These are phyloP conservation scores for Rhinoderma darwinii DNA, from an alignment of 2,113 vertebrate genomes.

Conservation along the genomic window DNA sequence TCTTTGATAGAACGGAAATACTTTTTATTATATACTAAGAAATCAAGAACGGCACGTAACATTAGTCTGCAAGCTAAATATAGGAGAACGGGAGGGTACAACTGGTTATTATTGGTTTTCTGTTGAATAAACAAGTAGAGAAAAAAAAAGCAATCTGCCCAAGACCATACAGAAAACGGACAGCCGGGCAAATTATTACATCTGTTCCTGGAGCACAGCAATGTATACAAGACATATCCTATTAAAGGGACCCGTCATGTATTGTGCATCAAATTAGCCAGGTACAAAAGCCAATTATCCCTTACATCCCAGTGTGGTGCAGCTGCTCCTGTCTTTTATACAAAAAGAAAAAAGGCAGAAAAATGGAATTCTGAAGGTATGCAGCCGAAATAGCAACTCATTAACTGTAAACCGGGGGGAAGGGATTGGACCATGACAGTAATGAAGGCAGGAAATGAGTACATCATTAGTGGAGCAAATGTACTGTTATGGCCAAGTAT, in stretches of 20 bases:
- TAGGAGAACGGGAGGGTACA: neutral
- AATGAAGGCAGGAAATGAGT: neutral
- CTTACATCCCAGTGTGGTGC: neutral
- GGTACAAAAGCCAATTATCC: slow-evolving; percentile 28
- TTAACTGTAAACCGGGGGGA: no score
- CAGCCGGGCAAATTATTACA: neutral
- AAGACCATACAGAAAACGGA: neutral
- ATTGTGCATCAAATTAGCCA: neutral
- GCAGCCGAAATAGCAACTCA: neutral
- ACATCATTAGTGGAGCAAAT: neutral
- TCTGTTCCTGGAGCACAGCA: neutral
- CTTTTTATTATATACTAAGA: neutral
- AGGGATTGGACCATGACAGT: neutral
- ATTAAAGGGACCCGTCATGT: neutral
- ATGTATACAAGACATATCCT: neutral
- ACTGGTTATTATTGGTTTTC: neutral
- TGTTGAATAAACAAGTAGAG: neutral
- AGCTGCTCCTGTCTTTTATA: neutral
- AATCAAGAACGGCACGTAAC: neutral
- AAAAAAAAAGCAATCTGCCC: neutral
- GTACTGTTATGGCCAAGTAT: no score
- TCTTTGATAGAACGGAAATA: neutral
- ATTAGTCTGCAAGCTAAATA: neutral
- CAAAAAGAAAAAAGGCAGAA: neutral
- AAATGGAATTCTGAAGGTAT: neutral